Base-by-base conservation (phyloP, 2,888 invertebrate species). In the Tinea semifulvella region DNA sequence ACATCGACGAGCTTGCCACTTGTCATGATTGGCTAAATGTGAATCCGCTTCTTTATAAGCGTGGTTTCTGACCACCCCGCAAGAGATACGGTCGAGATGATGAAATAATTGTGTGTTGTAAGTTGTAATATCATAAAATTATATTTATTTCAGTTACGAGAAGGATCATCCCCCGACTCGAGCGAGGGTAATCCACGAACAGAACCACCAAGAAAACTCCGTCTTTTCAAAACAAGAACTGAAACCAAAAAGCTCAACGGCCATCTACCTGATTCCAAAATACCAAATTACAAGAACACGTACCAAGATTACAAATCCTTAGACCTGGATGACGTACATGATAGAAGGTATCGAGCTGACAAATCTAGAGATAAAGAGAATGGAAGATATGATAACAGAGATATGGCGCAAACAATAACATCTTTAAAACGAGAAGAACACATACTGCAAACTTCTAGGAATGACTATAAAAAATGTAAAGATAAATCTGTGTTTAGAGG, bases 221-320 rank as follows among this genome's bases (percentile, higher is more conserved):
- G 90, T 42, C 79, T 91, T 25, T 92, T 91, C 65, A 90, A 88
- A 73, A 90, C 89, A 40, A 85, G 88, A 61, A 88, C 87, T 42
- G 89, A 90, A 75, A 86, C 88, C 48, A 87, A 86, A 68, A 85
- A 85, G 57, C 64, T 72, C 43, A 72, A 67, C 47, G 72, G 71
- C 36, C 66, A 65, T 44, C 13, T 28, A 8, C 46, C 55, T 43
- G 74, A 77, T 18, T 61, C 57, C 28, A 68, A 71, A 52, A 58
- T 63, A 46, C 63, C 69, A 25, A 19, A 22, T 25, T 69, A 64
- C 49, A 70, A 61, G 56, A 63, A 53, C 44, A 63, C 65, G 19
- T 67, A 67, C 47, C 66, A 63, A 42, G 76, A 76, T 56, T 75
- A 69, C 50, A 74, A 70, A 51, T 77, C 71, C 16, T 57, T 76